Evolutionary conservation across 2,113 vertebrate genomes (phyloP).

Genomic region (Thermophis baileyi): DNA sequence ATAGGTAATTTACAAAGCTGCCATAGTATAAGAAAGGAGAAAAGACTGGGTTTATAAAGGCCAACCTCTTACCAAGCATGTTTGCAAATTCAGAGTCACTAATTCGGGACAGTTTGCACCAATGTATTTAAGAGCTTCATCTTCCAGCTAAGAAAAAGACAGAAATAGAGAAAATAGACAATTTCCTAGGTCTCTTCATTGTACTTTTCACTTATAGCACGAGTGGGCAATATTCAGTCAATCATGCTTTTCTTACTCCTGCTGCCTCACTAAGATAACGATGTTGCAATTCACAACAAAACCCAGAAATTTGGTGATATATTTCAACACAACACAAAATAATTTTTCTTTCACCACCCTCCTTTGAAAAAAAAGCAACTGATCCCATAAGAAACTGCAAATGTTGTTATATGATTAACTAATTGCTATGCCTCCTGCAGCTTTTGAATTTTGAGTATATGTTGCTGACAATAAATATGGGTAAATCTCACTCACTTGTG

Average conservation of each 20-base stretch:
- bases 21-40: neutral
- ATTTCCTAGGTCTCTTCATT: neutral
- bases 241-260: neutral
- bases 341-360: neutral
- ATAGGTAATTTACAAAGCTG: neutral
- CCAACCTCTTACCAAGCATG: constrained; percentile 86
- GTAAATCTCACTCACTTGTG: neutral
- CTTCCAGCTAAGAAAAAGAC: constrained; percentile 80
- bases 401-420: neutral
- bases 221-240: neutral
- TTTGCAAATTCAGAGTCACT: constrained; percentile 95
- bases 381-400: neutral
- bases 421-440: neutral
- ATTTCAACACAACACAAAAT: neutral
- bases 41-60: neutral
- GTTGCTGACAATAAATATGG: neutral
- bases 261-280: neutral
- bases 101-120: constrained; percentile 92
- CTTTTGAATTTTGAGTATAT: neutral
- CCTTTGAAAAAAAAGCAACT: neutral
- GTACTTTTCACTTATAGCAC: neutral
- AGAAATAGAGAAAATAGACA: neutral
- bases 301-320: neutral
- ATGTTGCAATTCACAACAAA: neutral
- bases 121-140: constrained; percentile 95